Evolutionary conservation across 2,888 invertebrate genomes (phyloP).

Genomic region (Trissolcus japonicus): DNA sequence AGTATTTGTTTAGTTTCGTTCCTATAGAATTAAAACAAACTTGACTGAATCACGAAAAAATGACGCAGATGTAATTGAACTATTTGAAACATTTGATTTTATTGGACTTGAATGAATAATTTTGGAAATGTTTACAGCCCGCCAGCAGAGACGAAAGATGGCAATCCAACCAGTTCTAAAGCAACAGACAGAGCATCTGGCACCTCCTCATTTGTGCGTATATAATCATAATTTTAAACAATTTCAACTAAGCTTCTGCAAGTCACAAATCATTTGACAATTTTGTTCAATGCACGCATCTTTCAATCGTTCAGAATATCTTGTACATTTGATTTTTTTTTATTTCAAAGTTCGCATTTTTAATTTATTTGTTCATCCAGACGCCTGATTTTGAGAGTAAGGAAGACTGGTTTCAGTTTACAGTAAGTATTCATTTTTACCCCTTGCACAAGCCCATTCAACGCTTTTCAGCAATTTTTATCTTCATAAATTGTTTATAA

Average conservation of each 20-base stretch:
- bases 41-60: too few species aligned
- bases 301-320: conserved; percentile 36
- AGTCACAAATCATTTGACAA: too few species aligned
- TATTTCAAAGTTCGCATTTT: conserved; percentile 63
- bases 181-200: conserved; percentile 12
- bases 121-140: too few species aligned
- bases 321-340: conserved; percentile 17
- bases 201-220: conserved; percentile 53
- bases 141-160: too few species aligned
- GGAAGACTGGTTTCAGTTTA: conserved; percentile 93
- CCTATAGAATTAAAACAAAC: too few species aligned
- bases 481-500: neutral
- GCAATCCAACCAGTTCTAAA: too few species aligned
- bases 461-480: neutral
- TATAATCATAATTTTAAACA: conserved; percentile 7
- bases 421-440: conserved; percentile 79
- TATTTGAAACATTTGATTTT: too few species aligned
- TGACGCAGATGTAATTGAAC: too few species aligned
- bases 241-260: too few species aligned
- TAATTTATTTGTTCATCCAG: conserved; percentile 77
- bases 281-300: too few species aligned
- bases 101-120: too few species aligned
- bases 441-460: neutral
- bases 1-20: too few species aligned
- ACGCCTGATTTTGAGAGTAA: conserved; percentile 92